Evolutionary conservation across 2,888 invertebrate genomes (phyloP).

Genomic region (Pimpla rufipes): DNA sequence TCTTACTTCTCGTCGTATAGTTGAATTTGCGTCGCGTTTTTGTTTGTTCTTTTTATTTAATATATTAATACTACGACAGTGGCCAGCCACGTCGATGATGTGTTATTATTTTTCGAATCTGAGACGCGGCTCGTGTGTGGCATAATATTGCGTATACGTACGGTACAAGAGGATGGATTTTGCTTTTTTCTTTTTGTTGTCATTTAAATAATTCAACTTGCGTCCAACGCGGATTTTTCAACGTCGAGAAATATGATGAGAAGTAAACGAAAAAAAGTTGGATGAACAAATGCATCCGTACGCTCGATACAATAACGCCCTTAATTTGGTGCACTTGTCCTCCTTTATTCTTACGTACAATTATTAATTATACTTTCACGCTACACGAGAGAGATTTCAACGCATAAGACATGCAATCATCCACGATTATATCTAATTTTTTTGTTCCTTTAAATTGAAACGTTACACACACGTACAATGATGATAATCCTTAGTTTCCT

Average conservation of each 20-base stretch:
- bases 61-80: slow-evolving; percentile 44
- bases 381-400: slow-evolving; percentile 39
- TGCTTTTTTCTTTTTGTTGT: slow-evolving; percentile 9
- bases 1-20: slow-evolving; percentile 17
- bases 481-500: slow-evolving; percentile 54
- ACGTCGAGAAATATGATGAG: slow-evolving; percentile 26
- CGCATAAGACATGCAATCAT: slow-evolving; percentile 5
- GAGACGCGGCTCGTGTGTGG: slow-evolving; percentile 33
- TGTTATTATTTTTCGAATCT: slow-evolving; percentile 37
- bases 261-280: neutral
- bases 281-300: slow-evolving; percentile 21
- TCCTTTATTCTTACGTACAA: slow-evolving; percentile 35
- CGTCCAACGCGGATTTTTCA: neutral
- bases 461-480: slow-evolving; percentile 61
- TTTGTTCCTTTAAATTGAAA: slow-evolving; percentile 32
- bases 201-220: neutral
- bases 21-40: slow-evolving; percentile 30
- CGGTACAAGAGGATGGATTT: slow-evolving; percentile 35
- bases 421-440: slow-evolving; percentile 29
- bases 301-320: slow-evolving; percentile 26
- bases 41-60: slow-evolving; percentile 37
- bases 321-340: slow-evolving; percentile 23
- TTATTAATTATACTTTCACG: slow-evolving; percentile 61
- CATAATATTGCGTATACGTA: slow-evolving; percentile 28
- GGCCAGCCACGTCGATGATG: slow-evolving; percentile 58